Conservation (phyloP, 2,797 vertebrate genomes). For the Gobionotothen gibberifrons region DNA sequence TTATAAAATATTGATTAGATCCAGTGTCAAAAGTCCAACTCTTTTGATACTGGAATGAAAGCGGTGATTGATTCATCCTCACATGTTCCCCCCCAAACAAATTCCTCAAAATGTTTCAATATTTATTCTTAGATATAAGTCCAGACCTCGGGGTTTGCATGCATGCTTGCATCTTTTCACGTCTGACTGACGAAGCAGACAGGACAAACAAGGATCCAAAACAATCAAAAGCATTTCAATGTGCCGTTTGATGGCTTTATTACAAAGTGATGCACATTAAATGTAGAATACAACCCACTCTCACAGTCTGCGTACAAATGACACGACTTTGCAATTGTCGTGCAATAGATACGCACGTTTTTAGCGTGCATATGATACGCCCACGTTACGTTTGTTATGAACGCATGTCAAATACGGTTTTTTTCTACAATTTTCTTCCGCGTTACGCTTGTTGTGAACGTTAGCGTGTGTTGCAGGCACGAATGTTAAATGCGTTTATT, state of each 20-base stretch:
- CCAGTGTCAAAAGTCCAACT: slow-evolving; percentile 1
- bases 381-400: no score
- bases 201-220: slow-evolving; percentile 17
- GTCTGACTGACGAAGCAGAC: not conserved
- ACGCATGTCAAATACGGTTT: no score
- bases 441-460: no score
- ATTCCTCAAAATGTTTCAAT: slow-evolving; percentile 25
- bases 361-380: no score
- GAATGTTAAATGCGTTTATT: no score
- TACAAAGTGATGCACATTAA: not conserved
- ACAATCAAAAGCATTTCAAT: slow-evolving; percentile 13
- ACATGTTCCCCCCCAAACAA: slow-evolving; percentile 6
- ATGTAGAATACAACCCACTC: no score
- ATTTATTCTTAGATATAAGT: slow-evolving; percentile 12
- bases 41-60: slow-evolving; percentile 18
- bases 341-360: no score
- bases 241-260: not conserved
- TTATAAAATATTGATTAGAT: not conserved
- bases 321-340: no score
- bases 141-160: not conserved
- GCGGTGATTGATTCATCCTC: not conserved
- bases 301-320: no score
- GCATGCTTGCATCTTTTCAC: not conserved
- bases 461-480: no score
- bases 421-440: no score